Evolutionary conservation across 2,113 vertebrate species (phyloP), one percentile per base, ranked within the genome.

Genomic region (Neodon shergylaensis): DNA sequence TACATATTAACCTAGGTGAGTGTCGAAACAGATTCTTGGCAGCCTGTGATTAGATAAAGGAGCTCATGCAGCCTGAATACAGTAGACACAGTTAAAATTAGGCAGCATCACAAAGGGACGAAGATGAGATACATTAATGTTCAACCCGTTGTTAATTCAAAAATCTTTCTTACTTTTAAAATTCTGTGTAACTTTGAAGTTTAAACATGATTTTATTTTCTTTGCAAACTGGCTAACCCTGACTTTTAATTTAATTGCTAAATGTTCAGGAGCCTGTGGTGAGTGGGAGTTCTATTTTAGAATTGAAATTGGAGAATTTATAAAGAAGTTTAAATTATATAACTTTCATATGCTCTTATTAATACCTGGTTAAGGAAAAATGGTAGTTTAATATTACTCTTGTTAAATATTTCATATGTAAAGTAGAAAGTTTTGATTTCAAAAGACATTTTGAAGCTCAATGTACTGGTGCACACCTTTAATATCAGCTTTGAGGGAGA

Each of bases 1-100:
- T 36, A 92, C 2, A 0, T 91, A 84, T 96, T 95, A 96, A 95
- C 94, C 95, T 81, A 95, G 95, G 91, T 96, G 82, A 91, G 76
- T 84, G 85, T 92, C 70, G 81, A 81, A 85, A 73, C 84, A 86
- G 92, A 83, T 88, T 92, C 82, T 88, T 94, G 90, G 91, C 92
- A 95, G 94, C 31, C 83, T 86, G 39, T 95, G 91, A 94, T 94
- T 73, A 91, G 91, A 84, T 92, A 91, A 95, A 94, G 88, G 72
- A 73, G 13, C 92, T 21, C 36, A 12, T 54, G 66, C 54, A 73
- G 88, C 77, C 49, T 49, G 88, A 88, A 86, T 89, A 54, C 33
- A 83, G 92, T 96, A 82, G 72, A 17, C 0, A 0, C 42, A 61
- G 83, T 94, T 94, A 93, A 90, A 96, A 82, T 91, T 76, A 96